These are phyloP conservation scores for Otis tarda DNA, from an alignment of 2,113 vertebrate species.

Conservation along the genomic window DNA sequence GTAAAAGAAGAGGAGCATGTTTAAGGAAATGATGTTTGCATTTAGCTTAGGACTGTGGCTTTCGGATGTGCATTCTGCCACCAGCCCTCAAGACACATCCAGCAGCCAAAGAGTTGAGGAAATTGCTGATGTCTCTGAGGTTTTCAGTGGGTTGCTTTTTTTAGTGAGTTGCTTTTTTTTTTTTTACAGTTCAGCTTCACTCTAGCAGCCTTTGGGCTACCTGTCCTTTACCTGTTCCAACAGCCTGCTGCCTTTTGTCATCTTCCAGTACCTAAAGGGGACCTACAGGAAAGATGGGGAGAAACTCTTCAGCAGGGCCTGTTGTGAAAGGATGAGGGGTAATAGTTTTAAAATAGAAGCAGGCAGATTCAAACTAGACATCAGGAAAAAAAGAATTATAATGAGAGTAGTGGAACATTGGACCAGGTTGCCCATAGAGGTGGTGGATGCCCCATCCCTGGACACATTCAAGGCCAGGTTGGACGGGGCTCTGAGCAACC, in stretches of 20 bases:
- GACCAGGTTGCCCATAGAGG: no score
- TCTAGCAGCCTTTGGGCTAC: background rate
- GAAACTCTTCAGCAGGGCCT: no score
- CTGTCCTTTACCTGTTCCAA: background rate
- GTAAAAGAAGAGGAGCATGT: background rate
- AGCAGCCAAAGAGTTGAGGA: background rate
- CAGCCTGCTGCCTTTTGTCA: background rate
- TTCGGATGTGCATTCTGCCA: background rate
- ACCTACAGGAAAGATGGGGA: no score
- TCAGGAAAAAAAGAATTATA: no score
- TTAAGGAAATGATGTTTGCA: background rate
- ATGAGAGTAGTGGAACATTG: no score
- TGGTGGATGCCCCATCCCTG: no score
- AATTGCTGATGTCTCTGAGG: background rate
- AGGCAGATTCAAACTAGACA: no score
- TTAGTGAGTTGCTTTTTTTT: background rate
- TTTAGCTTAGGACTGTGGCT: background rate
- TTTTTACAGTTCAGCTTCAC: background rate
- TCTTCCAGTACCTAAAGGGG: no score
- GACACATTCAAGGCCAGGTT: no score
- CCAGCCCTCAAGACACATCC: background rate
- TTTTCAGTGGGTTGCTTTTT: background rate
- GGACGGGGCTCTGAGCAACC: no score
- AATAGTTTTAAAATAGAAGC: no score
- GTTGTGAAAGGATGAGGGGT: no score